Evolutionary conservation across 2,113 vertebrate genomes (phyloP), one percentile per base, ranked within the genome.

Genomic region (Channa argus): DNA sequence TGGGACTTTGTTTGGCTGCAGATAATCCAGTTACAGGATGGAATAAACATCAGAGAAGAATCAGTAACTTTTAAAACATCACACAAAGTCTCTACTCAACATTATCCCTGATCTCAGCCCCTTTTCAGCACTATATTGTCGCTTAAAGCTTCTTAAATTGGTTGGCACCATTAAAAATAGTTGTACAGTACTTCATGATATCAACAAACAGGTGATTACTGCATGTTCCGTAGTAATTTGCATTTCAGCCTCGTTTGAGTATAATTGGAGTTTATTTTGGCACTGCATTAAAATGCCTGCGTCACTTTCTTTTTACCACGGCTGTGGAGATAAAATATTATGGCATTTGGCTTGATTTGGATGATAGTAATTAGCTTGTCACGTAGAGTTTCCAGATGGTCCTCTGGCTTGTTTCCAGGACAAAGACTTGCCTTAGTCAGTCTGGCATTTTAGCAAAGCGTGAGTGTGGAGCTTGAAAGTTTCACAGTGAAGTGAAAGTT

Each of bases 331-430:
- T 72, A 45, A 83, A 83, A 70, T 71, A 74, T 77, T 45, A 54
- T 60, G 50, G 71, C 45, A 37, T 56, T 56, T 66, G 54, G 37
- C 81, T 61, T 68, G 55, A 58, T 85, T 41, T 12, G 53, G 56
- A 51, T 45, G 60, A 64, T 8, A 63, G 64, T 84, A 66, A 85
- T 77, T 59, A 76, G 54, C 47, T 71, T 36, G 38, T 79, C 58
- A 61, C 34, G 63, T 46, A 6, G 37, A 51, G 51, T 79, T 82
- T 63, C 54, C n/a, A 81, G 77, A 80, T 71, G 71, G 76, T 85
- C 76, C 60, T 83, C 72, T 81, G 85, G 74, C 53, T 56, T 8
- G 78, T 86, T 89, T 79, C 82, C 80, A 77, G 60, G 80, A 79
- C 53, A 37, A 79, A 39, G 43, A 60, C 59, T 74, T 70, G 71